Conservation (phyloP, 2,888 invertebrate genomes). For the Girardia tigrina region DNA sequence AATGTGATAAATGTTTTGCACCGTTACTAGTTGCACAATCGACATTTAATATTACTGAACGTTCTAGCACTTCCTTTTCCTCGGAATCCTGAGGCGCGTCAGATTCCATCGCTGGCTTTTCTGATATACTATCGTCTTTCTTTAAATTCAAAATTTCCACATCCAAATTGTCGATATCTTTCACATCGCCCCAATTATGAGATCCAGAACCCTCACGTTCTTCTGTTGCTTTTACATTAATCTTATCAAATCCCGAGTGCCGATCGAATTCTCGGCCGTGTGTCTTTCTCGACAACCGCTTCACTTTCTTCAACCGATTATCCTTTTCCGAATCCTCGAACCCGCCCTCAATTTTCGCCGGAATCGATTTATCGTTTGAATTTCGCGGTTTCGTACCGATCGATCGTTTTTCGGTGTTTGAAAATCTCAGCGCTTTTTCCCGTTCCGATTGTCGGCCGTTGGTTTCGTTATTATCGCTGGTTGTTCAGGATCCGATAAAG, state of each 20-base stretch:
- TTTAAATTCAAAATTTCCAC: too few species aligned
- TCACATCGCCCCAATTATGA: conserved; percentile 85
- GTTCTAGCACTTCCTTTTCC: too few species aligned
- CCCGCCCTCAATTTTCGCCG: neutral
- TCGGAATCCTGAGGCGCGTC: too few species aligned
- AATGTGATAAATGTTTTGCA: too few species aligned
- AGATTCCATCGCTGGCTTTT: too few species aligned
- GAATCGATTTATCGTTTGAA: neutral
- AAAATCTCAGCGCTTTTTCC: neutral
- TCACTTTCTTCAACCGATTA: neutral
- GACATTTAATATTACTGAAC: too few species aligned
- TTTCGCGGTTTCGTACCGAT: neutral
- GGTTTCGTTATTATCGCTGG: too few species aligned
- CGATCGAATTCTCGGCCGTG: conserved; percentile 76
- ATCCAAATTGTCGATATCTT: too few species aligned
- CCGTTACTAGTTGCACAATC: too few species aligned
- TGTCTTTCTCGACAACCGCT: neutral
- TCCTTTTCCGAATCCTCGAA: neutral
- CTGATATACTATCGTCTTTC: too few species aligned
- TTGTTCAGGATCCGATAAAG: neutral
- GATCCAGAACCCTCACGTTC: conserved; percentile 85
- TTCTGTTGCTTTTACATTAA: conserved; percentile 73
- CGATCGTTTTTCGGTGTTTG: neutral
- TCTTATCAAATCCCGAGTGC: conserved; percentile 83
- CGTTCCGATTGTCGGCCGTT: neutral